These are phyloP conservation scores for Hypocryptadius cinnamomeus DNA, from an alignment of 2,113 vertebrate genomes.

Conservation along the genomic window DNA sequence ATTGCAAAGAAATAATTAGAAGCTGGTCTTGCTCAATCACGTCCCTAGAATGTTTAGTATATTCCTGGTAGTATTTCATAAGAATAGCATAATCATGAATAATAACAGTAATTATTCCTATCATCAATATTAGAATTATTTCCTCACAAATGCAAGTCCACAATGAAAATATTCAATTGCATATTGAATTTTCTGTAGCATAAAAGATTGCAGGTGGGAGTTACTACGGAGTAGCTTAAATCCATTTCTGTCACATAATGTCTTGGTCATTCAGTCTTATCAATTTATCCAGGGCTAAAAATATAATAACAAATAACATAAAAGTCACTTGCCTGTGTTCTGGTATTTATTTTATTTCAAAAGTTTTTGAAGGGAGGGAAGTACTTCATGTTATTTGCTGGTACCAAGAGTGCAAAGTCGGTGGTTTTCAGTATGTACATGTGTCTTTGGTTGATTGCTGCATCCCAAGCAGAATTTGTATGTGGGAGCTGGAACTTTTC, in stretches of 20 bases:
- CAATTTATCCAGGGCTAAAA: not conserved
- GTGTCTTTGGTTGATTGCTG: not conserved
- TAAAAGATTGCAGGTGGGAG: not conserved
- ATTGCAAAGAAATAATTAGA: not conserved
- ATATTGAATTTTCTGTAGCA: not conserved
- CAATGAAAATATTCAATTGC: not conserved
- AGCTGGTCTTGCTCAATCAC: not conserved
- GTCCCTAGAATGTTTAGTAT: not conserved
- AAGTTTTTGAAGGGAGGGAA: not conserved
- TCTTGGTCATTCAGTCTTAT: not conserved
- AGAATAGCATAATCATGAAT: not conserved
- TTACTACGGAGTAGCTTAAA: not conserved
- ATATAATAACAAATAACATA: not conserved
- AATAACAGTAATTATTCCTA: not conserved
- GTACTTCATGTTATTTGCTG: not conserved
- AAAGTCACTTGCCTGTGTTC: not conserved
- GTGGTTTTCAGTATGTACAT: rapidly evolving
- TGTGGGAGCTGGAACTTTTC: not conserved
- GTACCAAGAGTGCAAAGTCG: not conserved
- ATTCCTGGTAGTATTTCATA: not conserved
- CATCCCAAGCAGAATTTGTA: not conserved
- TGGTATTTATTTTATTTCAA: not conserved
- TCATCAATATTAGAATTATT: slow-evolving; percentile 7
- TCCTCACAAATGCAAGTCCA: not conserved
- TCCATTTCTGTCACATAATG: not conserved